Percentiles rank a stretch among this genome's conserved stretches.
These are phyloP conservation scores for Takifugu bimaculatus DNA, from an alignment of 2,113 vertebrate genomes.

Conservation along the genomic window DNA sequence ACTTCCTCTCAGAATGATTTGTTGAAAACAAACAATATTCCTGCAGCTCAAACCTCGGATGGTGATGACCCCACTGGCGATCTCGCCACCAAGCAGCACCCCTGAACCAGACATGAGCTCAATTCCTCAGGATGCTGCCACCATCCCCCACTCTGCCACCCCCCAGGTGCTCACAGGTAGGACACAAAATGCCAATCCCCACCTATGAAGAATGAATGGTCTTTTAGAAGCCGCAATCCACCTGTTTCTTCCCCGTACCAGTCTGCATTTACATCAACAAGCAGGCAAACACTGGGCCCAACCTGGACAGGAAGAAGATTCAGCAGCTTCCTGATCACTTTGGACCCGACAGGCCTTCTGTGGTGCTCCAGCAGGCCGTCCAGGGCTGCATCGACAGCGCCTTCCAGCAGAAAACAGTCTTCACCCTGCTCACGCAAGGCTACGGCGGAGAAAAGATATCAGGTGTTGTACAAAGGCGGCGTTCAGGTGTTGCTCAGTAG, in stretches of 20 bases:
- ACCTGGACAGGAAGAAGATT: slow-evolving; percentile 90
- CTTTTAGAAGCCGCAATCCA: not conserved
- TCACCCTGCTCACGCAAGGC: slow-evolving; percentile 92
- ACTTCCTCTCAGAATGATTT: not conserved
- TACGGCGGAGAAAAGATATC: slow-evolving; percentile 92
- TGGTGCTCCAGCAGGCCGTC: slow-evolving; percentile 90
- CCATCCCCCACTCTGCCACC: slow-evolving; percentile 80
- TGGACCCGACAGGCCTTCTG: slow-evolving; percentile 84
- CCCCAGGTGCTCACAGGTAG: slow-evolving; percentile 91
- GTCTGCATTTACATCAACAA: slow-evolving; percentile 98
- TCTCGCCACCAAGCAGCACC: slow-evolving; percentile 88
- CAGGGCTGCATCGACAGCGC: slow-evolving; percentile 97
- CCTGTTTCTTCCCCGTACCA: slow-evolving; percentile 49
- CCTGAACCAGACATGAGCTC: slow-evolving; percentile 90
- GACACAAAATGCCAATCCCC: not conserved
- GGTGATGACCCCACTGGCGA: slow-evolving; percentile 89
- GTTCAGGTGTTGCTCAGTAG: slow-evolving; percentile 49
- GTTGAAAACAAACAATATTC: slow-evolving; percentile 12
- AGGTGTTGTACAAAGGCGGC: slow-evolving; percentile 75
- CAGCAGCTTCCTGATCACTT: slow-evolving; percentile 92
- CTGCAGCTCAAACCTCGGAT: slow-evolving; percentile 88
- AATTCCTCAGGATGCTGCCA: slow-evolving; percentile 92
- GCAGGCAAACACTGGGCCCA: slow-evolving; percentile 85
- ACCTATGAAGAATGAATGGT: rapidly evolving
- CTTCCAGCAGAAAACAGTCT: slow-evolving; percentile 90